Evolutionary conservation across 2,888 invertebrate species (phyloP), one percentile per base, ranked within the genome.

Genomic region (Cremastobaeus sp.): DNA sequence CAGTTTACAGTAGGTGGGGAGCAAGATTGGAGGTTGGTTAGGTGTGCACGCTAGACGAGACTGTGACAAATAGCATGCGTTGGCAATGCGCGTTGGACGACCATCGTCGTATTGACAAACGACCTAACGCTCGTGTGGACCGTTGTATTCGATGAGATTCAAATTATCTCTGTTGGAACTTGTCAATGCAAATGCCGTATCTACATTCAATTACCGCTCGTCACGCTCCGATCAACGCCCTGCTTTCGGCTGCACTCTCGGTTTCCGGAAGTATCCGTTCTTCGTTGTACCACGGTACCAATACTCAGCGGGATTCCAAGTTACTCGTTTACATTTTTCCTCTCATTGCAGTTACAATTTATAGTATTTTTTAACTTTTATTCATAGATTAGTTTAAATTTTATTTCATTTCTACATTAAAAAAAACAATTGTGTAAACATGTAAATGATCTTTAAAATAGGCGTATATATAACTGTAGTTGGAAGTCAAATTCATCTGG

Each of bases 91-190:
- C 70, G 73, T 50, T 79, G 79, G 77, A 78, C 81, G 80, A 79
- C 89, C 80, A 88, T 88, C 81, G 88, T 88, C 78, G 88, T 88
- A 85, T 88, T 89, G 80, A 88, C 88, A 80, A 90, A 85, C 84
- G 86, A 86, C 82, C 86, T 82, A 84, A 82, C 85, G 81, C 80
- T 77, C 78, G 78, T 82, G 83, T 80, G 83, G 81, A 81, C 82
- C 81, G 83, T 81, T 82, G 84, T 82, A 82, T 86, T 85, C 85
- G 83, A 86, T 83, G 86, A 86, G 85, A 86, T 86, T 86, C 85
- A 83, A 86, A 86, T 87, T 86, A 87, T 87, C 86, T 86, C 85
- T 85, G 84, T 82, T 84, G 83, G 83, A 85, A 82, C 85, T 85
- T 85, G 86, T 86, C 84, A 85, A 85, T 85, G 86, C 86, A 86